These are phyloP conservation scores for Oceanites oceanicus DNA, from an alignment of 2,113 vertebrate species.

Conservation along the genomic window DNA sequence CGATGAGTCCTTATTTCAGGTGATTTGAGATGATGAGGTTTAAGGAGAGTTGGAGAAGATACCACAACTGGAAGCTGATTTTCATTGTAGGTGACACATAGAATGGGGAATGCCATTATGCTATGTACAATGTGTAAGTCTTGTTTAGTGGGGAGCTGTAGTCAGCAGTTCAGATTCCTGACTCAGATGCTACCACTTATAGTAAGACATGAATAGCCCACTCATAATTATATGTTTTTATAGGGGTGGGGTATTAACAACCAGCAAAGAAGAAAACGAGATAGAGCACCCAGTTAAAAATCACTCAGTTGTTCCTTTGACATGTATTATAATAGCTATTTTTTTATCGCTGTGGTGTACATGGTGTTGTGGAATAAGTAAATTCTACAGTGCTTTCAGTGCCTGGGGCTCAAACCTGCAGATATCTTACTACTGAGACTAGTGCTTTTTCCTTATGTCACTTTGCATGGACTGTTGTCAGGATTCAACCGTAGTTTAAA, in stretches of 20 bases:
- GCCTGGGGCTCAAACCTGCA: constrained; percentile 14
- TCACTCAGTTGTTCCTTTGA: constrained; percentile 48
- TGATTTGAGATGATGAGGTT: neutral
- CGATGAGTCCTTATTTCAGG: neutral
- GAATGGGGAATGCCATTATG: constrained; percentile 16
- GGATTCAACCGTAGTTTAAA: neutral
- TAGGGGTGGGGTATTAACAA: constrained; percentile 36
- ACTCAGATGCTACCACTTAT: constrained; percentile 44
- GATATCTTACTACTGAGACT: neutral
- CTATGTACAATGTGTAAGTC: neutral
- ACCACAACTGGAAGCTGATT: constrained; percentile 21
- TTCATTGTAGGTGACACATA: constrained; percentile 26
- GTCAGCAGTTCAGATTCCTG: constrained; percentile 47
- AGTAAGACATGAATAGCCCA: constrained; percentile 24
- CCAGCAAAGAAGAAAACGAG: constrained; percentile 29
- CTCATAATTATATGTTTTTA: constrained; percentile 33
- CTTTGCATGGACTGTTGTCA: neutral
- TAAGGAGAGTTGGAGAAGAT: constrained; percentile 23
- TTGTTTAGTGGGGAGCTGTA: constrained; percentile 41
- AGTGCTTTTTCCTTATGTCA: neutral
- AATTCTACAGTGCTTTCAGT: neutral
- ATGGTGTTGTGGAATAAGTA: constrained; percentile 27
- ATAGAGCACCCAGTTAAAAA: constrained; percentile 53
- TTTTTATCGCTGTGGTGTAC: constrained; percentile 35
- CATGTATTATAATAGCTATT: constrained; percentile 46